Evolutionary conservation across 1,140 invertebrate genomes (phyloP).

Genomic region (Ostrea edulis): DNA sequence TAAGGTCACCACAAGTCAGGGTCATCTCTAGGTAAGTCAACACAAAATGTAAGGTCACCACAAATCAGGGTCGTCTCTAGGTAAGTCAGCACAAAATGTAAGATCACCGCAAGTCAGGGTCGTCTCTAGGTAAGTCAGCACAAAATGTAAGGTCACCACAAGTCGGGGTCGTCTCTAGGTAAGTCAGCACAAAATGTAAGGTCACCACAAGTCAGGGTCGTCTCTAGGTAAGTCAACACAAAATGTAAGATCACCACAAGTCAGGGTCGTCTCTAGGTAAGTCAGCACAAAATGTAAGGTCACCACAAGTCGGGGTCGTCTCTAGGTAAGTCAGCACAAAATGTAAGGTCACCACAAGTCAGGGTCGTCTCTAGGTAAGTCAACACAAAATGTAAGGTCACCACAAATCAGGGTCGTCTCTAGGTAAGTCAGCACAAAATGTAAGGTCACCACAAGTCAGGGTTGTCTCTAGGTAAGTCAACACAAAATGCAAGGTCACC

Average conservation of each 20-base stretch:
- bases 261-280: constrained; percentile 70
- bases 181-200: constrained; percentile 41
- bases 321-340: too few relatives aligned
- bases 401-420: constrained; percentile 63
- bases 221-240: constrained; percentile 70
- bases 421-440: constrained; percentile 63
- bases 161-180: constrained; percentile 70
- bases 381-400: too few relatives aligned
- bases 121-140: too few relatives aligned
- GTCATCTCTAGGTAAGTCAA: constrained; percentile 70
- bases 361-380: too few relatives aligned
- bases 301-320: background rate
- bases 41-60: constrained; percentile 45
- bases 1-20: constrained; percentile 56
- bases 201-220: constrained; percentile 55
- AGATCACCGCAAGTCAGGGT: background rate
- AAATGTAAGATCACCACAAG: constrained; percentile 51
- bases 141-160: too few relatives aligned
- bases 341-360: too few relatives aligned
- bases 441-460: constrained; percentile 55
- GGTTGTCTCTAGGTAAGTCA: constrained; percentile 70
- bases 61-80: constrained; percentile 68
- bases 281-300: background rate
- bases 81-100: constrained; percentile 53
- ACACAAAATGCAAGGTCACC: constrained; percentile 48